Evolutionary conservation across 2,888 invertebrate genomes (phyloP).

Genomic region (Cryptus armator): DNA sequence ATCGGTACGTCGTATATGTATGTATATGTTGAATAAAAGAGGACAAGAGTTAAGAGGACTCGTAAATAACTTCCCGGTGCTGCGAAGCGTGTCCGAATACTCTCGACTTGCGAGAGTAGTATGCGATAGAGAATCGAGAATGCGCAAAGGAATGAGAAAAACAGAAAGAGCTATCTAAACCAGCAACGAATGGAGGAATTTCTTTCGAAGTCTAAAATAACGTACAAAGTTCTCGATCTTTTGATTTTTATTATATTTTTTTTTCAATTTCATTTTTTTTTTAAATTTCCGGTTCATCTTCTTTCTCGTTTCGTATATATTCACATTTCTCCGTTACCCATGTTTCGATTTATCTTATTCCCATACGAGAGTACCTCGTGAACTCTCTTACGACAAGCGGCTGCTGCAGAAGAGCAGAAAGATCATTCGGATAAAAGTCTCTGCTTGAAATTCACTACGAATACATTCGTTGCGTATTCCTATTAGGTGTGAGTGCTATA

Average conservation of each 20-base stretch:
- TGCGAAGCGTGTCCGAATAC: conserved; percentile 55
- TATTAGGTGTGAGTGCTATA: not conserved
- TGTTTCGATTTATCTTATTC: conserved; percentile 14
- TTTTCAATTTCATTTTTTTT: not conserved
- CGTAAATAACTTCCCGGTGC: conserved; percentile 64
- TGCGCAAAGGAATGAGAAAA: conserved; percentile 15
- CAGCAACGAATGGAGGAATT: conserved; percentile 43
- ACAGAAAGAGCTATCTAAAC: not conserved
- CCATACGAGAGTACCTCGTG: not conserved
- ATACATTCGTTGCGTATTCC: not conserved
- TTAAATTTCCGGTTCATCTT: conserved; percentile 9
- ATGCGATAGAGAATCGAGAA: conserved; percentile 10
- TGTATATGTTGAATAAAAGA: conserved; percentile 26
- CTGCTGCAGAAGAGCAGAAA: not conserved
- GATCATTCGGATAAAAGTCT: not conserved
- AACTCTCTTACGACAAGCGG: not conserved
- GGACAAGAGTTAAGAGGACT: conserved; percentile 50
- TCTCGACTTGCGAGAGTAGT: conserved; percentile 1
- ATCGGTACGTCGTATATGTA: conserved; percentile 2
- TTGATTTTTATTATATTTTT: not conserved
- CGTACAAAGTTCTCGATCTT: conserved; percentile 36
- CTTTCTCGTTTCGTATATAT: conserved; percentile 2
- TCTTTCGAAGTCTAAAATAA: conserved; percentile 41
- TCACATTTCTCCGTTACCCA: not conserved
- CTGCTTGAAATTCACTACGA: not conserved